Base-by-base conservation (phyloP, 2,797 vertebrate species). In the Coranthus polyacanthus region DNA sequence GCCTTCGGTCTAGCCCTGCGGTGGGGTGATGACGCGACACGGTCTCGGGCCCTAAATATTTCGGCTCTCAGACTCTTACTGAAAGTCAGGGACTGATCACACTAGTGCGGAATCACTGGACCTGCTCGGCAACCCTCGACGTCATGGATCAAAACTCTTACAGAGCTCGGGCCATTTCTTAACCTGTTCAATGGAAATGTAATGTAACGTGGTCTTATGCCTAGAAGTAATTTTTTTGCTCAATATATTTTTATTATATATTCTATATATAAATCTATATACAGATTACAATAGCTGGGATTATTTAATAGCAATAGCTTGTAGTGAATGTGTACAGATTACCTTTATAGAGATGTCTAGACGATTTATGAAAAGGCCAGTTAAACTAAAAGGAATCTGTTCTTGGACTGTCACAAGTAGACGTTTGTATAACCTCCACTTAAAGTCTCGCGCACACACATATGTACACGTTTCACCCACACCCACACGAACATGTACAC, bases 301-400 rank as follows among this genome's bases (percentile, higher is more conserved):
- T 93, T 95, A 93, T 96, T 96, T 96, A 96, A 96, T 97, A 97
- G 96, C 96, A 98, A 98, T 98, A 96, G 96, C 94, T 93, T 90
- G 93, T 95, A 96, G 95, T 96, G 92, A 94, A 92, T 93, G 93
- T 96, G 95, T 96, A 95, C 94, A 95, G 94, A 93, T 88, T 83
- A 93, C 92, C 92, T 93, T 56, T 91, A 92, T 95, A 93, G 92
- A 93, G 81, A 91, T 89, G 92, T 93, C 83, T 92, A 91, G 92
- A 86, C 67, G 85, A 92, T 92, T 92, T 93, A 91, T 94, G 92
- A 94, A 93, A 92, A 91, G 96, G 95, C 96, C 96, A 97, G 96
- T 97, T 95, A 79, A 89, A 79, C 74, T 80, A 63, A 82, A 85
- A 84, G 77, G 78, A 88, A 83, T 84, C 79, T 87, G 84, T 87